phyloP scores from a whole-genome alignment of 2,113 vertebrate genomes.

The Laticauda laticaudata region DNA sequence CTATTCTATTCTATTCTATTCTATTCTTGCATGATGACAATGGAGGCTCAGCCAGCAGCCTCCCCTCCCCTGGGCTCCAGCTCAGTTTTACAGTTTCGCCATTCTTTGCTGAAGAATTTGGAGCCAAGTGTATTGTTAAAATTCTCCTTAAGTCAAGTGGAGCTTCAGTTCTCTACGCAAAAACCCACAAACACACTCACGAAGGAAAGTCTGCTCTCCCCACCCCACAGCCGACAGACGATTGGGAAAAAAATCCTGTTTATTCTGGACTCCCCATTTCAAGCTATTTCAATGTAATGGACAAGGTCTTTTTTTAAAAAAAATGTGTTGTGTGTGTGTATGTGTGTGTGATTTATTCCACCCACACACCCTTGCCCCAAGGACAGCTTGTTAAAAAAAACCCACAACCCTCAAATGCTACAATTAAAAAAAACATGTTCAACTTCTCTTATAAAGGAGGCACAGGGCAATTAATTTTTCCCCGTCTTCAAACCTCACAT shows the following conservation, averaged over 20 bases:
- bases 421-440: background rate
- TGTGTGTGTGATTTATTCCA: background rate
- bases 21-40: background rate
- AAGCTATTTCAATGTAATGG: background rate
- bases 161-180: background rate
- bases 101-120: background rate
- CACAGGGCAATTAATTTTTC: background rate
- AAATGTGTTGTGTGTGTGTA: background rate
- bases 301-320: background rate
- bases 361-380: background rate
- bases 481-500: background rate
- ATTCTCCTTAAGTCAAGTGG: background rate
- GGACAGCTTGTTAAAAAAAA: background rate
- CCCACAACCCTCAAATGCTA: background rate
- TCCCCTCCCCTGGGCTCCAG: background rate
- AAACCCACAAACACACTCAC: too few species aligned
- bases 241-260: background rate
- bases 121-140: background rate
- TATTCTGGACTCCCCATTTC: background rate
- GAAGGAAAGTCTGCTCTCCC: background rate
- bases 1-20: too few species aligned
- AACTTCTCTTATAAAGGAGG: background rate
- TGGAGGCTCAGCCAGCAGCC: background rate
- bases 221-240: background rate
- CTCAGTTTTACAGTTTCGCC: background rate